A percentile compares a stretch with the other conserved stretches of the same genome.
These are phyloP conservation scores for Nephila pilipes DNA, from an alignment of 1,140 invertebrate genomes.

Conservation along the genomic window DNA sequence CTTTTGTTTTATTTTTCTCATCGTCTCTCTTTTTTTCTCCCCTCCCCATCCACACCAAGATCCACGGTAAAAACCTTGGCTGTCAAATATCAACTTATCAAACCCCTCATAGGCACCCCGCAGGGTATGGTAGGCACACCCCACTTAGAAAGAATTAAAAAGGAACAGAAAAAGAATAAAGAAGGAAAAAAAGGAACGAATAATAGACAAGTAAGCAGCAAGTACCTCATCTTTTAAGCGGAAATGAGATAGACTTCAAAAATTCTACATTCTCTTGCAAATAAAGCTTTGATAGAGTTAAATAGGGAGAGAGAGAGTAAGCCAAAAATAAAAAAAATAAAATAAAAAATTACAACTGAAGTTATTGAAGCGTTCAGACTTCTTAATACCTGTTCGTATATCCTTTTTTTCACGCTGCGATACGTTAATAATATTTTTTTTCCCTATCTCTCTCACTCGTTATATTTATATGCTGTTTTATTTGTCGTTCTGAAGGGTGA, in stretches of 20 bases:
- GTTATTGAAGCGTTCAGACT: constrained; percentile 37
- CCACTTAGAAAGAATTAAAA: constrained; percentile 2
- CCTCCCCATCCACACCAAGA: neutral
- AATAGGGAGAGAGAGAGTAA: neutral
- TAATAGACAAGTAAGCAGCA: neutral
- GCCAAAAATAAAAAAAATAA: no score
- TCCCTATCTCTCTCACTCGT: neutral
- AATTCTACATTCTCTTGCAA: constrained; percentile 46
- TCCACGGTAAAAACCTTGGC: neutral
- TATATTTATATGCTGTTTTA: constrained; percentile 40
- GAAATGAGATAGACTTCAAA: constrained; percentile 69
- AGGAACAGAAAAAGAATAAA: neutral
- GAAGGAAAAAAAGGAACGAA: neutral
- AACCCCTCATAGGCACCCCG: neutral
- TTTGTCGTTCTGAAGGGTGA: neutral
- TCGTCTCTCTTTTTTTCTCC: neutral
- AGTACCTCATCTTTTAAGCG: constrained; percentile 28
- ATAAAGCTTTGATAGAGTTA: constrained; percentile 28
- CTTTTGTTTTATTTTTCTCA: no score
- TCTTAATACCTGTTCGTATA: constrained; percentile 54
- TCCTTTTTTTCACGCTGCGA: constrained; percentile 36
- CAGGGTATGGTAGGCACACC: neutral
- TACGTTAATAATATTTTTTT: constrained; percentile 45
- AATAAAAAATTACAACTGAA: neutral
- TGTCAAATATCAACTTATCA: constrained; percentile 35